Percentiles rank a stretch among this genome's conserved stretches.
phyloP scores from a whole-genome alignment of 2,888 invertebrate genomes.

The Patella ulyssiponensis region DNA sequence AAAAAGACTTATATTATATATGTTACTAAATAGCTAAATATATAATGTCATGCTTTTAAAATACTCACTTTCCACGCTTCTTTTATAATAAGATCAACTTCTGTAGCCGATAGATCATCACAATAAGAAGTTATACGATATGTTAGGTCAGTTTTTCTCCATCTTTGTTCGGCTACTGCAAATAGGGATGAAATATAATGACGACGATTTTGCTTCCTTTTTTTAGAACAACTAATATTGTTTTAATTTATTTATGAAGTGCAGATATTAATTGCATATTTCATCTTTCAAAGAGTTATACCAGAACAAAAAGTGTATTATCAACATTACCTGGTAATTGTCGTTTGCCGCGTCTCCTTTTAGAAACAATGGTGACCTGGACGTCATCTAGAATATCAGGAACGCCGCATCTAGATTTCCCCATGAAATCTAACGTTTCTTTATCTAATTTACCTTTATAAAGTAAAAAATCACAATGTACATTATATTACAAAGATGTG shows the following conservation, averaged over 20 bases:
- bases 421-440: constrained; percentile 15
- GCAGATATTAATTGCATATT: too few species aligned
- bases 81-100: constrained; percentile 9
- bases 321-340: neutral
- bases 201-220: too few species aligned
- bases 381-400: constrained; percentile 12
- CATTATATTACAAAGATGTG: too few species aligned
- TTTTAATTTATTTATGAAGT: too few species aligned
- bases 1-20: too few species aligned
- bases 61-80: constrained; percentile 15
- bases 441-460: constrained; percentile 10
- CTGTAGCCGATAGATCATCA: constrained; percentile 11
- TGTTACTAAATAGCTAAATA: too few species aligned
- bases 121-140: constrained; percentile 13
- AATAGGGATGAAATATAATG: neutral
- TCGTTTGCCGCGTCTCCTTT: neutral
- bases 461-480: too few species aligned
- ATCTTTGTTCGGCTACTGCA: neutral
- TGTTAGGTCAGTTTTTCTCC: constrained; percentile 13
- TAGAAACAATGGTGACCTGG: neutral
- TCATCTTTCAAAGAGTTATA: too few species aligned
- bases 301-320: too few species aligned
- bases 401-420: constrained; percentile 19
- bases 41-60: neutral
- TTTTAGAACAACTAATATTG: too few species aligned